These are phyloP conservation scores for Rhizomys pruinosus DNA, from an alignment of 2,113 vertebrate genomes.

Conservation along the genomic window DNA sequence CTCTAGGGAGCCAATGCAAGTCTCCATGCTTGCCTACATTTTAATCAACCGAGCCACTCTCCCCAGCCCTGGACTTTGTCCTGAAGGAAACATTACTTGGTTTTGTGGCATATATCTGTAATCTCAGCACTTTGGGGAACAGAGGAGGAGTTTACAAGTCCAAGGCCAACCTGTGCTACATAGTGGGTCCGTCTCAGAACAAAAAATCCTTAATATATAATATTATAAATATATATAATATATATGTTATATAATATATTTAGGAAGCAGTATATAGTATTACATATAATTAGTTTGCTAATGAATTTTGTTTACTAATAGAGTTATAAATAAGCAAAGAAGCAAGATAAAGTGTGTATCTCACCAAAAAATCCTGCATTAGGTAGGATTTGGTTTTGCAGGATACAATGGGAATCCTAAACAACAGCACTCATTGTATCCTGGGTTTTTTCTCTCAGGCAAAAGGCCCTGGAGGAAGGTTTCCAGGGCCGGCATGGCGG, in stretches of 20 bases:
- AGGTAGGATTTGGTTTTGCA: not conserved
- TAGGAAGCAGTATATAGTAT: no score
- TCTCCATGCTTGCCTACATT: not conserved
- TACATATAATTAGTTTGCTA: constrained; percentile 39
- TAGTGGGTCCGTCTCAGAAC: no score
- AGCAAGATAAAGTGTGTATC: not conserved
- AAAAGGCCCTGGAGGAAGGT: not conserved
- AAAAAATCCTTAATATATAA: not conserved
- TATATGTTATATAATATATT: no score
- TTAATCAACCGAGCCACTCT: no score
- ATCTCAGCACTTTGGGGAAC: no score
- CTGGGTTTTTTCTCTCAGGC: not conserved
- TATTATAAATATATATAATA: no score
- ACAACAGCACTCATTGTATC: not conserved
- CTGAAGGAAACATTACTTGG: no score
- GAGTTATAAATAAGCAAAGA: not conserved
- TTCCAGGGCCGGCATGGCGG: not conserved
- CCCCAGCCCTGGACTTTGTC: no score
- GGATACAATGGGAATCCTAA: not conserved
- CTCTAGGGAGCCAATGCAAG: not conserved
- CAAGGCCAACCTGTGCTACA: no score
- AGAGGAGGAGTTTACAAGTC: no score
- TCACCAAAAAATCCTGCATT: not conserved
- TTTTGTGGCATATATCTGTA: no score
- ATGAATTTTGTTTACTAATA: constrained; percentile 35